Percentiles rank a stretch among this genome's conserved stretches.
These are phyloP conservation scores for Melopsittacus undulatus DNA, from an alignment of 2,797 vertebrate species.

Conservation along the genomic window DNA sequence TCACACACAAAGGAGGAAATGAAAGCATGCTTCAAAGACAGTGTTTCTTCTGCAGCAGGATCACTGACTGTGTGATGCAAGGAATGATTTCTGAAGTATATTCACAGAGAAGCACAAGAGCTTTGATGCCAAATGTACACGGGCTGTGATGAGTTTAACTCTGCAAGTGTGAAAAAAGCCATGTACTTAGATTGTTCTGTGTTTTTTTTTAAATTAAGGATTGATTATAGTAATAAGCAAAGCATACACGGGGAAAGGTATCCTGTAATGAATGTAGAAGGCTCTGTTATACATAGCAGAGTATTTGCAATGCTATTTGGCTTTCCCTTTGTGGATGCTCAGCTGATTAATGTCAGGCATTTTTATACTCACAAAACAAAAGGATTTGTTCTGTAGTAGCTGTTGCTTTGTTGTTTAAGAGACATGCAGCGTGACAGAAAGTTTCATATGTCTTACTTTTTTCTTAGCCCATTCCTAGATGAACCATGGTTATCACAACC, in stretches of 20 bases:
- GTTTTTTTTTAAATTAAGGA: neutral
- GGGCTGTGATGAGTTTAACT: neutral
- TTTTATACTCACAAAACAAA: neutral
- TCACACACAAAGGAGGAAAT: neutral
- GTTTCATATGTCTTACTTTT: neutral
- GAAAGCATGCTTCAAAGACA: neutral
- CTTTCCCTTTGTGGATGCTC: neutral
- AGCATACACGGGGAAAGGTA: neutral
- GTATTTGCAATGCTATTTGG: slow-evolving; percentile 22
- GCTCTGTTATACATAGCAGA: neutral
- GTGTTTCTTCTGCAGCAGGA: neutral
- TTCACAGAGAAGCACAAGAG: neutral
- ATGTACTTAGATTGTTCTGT: neutral
- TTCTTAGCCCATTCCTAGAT: neutral
- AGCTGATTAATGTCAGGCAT: neutral
- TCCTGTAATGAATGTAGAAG: neutral
- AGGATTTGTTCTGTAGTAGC: accelerated
- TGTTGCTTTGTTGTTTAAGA: neutral
- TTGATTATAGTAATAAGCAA: slow-evolving; percentile 12
- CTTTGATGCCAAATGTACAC: neutral
- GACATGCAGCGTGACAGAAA: neutral
- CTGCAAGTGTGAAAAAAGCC: neutral
- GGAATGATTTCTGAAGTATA: neutral
- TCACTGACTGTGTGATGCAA: neutral
- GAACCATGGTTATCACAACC: neutral